phyloP scores from a whole-genome alignment of 2,888 invertebrate genomes.

The Gisinianus flammeolus region DNA sequence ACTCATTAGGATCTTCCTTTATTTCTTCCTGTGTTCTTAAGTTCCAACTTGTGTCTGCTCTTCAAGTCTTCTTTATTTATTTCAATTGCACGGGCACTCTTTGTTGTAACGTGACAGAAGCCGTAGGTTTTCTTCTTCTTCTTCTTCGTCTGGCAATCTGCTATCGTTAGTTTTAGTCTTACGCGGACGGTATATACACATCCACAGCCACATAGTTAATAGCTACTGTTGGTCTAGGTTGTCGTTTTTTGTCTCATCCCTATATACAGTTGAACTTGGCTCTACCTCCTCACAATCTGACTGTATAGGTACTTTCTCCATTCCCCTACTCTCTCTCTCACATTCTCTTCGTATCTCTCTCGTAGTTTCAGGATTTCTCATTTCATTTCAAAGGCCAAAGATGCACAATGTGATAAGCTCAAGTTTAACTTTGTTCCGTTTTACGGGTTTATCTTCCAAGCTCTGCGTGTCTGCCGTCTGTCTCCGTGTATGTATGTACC shows the following conservation, averaged over 20 bases:
- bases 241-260: background rate
- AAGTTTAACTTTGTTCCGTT: constrained; percentile 20
- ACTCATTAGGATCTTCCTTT: constrained; percentile 37
- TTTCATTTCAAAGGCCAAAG: background rate
- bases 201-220: background rate
- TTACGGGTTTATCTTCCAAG: constrained; percentile 8
- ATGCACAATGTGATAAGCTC: background rate
- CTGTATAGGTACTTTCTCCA: background rate
- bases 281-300: background rate
- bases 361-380: background rate
- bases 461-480: background rate
- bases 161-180: constrained; percentile 4
- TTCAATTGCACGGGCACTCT: background rate
- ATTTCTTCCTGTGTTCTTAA: constrained; percentile 14
- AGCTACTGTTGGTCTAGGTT: background rate
- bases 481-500: background rate
- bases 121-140: background rate
- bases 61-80: constrained; percentile 14
- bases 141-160: background rate
- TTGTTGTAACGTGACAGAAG: background rate
- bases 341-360: background rate
- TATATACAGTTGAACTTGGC: background rate
- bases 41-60: background rate
- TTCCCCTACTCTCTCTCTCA: background rate
- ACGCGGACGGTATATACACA: background rate